phyloP scores from a whole-genome alignment of 2,797 vertebrate species.

The Oryzias sinensis region DNA sequence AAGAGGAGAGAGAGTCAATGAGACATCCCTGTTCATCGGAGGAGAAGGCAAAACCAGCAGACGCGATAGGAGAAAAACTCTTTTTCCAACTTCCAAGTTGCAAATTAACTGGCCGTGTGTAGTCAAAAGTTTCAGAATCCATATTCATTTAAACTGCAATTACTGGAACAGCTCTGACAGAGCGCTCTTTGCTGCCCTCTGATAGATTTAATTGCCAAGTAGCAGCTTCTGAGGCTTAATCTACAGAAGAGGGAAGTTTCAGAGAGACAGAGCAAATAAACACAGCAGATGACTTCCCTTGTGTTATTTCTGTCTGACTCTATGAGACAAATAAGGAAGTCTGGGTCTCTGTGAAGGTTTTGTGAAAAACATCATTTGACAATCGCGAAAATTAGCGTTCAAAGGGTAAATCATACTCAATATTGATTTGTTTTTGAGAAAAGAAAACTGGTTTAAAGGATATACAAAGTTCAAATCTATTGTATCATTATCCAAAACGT shows the following conservation, averaged over 20 bases:
- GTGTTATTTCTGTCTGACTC: slow-evolving; percentile 39
- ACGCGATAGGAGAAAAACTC: slow-evolving; percentile 18
- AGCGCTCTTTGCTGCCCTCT: slow-evolving; percentile 62
- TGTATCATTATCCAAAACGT: too few species aligned
- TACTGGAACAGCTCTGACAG: slow-evolving; percentile 64
- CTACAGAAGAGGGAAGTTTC: slow-evolving; percentile 42
- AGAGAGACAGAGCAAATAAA: slow-evolving; percentile 46
- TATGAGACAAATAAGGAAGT: slow-evolving; percentile 10
- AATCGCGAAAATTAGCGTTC: too few species aligned
- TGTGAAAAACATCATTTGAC: slow-evolving; percentile 17
- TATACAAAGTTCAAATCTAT: too few species aligned
- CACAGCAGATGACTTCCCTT: slow-evolving; percentile 50
- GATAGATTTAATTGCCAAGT: slow-evolving; percentile 71
- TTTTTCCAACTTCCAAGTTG: slow-evolving; percentile 25
- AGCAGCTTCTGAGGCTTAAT: slow-evolving; percentile 62
- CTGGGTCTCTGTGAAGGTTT: slow-evolving; percentile 24
- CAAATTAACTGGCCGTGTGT: slow-evolving; percentile 46
- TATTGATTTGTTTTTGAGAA: too few species aligned
- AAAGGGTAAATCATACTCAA: too few species aligned
- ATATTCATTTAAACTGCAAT: slow-evolving; percentile 71
- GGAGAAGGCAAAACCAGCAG: slow-evolving; percentile 30
- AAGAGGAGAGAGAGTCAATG: slow-evolving; percentile 41
- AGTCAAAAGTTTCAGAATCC: slow-evolving; percentile 61
- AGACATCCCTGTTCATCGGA: slow-evolving; percentile 24
- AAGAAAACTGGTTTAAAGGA: too few species aligned